Percentiles rank a stretch among this genome's conserved stretches.
These are phyloP conservation scores for Cactoblastis cactorum DNA, from an alignment of 2,888 invertebrate genomes.

Conservation along the genomic window DNA sequence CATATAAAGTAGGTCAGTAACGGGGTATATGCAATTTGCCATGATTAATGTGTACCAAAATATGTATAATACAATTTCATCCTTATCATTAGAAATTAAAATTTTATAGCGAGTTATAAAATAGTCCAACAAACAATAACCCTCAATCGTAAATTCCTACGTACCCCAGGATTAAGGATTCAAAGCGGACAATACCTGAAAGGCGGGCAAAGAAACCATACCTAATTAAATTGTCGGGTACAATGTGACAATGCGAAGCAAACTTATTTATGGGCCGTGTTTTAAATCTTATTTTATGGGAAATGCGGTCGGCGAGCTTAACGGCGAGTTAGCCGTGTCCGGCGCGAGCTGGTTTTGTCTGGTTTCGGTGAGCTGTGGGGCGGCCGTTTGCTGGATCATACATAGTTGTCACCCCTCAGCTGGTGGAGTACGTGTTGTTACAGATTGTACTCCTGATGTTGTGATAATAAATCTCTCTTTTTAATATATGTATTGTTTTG, in stretches of 20 bases:
- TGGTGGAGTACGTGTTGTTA: slow-evolving; percentile 20
- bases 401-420: slow-evolving; percentile 15
- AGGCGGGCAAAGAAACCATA: slow-evolving; percentile 49
- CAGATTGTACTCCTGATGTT: slow-evolving; percentile 13
- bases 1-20: too few species aligned
- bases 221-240: slow-evolving; percentile 54
- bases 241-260: slow-evolving; percentile 49
- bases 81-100: neutral
- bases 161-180: slow-evolving; percentile 24
- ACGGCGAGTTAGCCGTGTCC: slow-evolving; percentile 34
- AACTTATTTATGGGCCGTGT: slow-evolving; percentile 55
- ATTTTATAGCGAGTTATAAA: neutral
- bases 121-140: neutral
- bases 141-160: slow-evolving; percentile 5
- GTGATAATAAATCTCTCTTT: slow-evolving; percentile 5
- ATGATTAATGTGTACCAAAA: too few species aligned
- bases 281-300: slow-evolving; percentile 77
- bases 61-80: too few species aligned
- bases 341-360: slow-evolving; percentile 35
- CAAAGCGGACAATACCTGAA: slow-evolving; percentile 29
- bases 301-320: slow-evolving; percentile 65
- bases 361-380: slow-evolving; percentile 34
- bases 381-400: slow-evolving; percentile 41
- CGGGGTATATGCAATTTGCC: too few species aligned
- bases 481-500: neutral